These are phyloP conservation scores for Calliphora vicina DNA, from an alignment of 1,140 invertebrate species.

Conservation along the genomic window DNA sequence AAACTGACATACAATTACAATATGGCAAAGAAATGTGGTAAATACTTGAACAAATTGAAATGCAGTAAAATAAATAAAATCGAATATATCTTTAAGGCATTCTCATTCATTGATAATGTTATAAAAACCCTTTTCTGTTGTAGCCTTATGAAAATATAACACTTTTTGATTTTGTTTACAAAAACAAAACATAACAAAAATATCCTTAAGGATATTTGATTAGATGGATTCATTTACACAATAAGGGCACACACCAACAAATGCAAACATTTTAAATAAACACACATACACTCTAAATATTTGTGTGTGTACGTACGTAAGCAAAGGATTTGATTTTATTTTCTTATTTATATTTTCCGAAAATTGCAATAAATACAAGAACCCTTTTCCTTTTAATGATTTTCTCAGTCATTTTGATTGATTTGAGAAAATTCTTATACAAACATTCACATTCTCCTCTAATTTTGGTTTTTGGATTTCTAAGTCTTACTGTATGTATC, in stretches of 20 bases:
- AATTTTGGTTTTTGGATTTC: not conserved
- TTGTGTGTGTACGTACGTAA: not conserved
- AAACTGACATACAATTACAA: not conserved
- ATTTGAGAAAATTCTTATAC: not conserved
- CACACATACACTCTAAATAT: not conserved
- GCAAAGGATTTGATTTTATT: not conserved
- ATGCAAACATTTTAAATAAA: not conserved
- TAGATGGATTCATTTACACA: not conserved
- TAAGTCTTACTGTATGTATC: not conserved
- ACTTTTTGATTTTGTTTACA: not conserved
- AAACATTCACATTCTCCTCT: not conserved
- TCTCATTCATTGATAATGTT: not conserved
- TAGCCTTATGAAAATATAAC: not conserved
- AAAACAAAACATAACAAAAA: too few species aligned
- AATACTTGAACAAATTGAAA: not conserved
- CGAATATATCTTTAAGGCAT: not conserved
- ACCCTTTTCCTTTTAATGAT: not conserved
- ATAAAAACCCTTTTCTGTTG: not conserved
- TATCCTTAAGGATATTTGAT: slow-evolving; percentile 2
- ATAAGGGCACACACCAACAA: not conserved
- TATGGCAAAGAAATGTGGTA: not conserved
- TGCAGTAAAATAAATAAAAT: slow-evolving; percentile 10
- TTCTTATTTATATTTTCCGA: not conserved
- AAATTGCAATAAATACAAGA: not conserved
- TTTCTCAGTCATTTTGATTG: not conserved